phyloP scores from a whole-genome alignment of 2,797 vertebrate species.

The Onychomys leucogaster region DNA sequence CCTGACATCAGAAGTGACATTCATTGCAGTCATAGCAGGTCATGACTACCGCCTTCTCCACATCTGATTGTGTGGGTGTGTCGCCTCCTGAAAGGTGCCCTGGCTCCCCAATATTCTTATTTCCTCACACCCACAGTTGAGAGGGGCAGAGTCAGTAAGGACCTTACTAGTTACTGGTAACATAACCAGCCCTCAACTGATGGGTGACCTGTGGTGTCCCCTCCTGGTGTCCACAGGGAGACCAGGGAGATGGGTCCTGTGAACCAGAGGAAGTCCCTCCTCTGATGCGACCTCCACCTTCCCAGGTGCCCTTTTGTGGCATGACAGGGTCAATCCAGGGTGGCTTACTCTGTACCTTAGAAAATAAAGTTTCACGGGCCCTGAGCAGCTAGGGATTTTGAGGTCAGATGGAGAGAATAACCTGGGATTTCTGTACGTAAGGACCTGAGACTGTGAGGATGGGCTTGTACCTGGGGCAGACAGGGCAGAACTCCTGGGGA shows the following conservation, averaged over 20 bases:
- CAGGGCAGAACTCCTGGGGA: neutral
- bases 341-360: neutral
- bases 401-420: neutral
- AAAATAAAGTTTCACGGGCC: neutral
- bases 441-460: neutral
- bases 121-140: neutral
- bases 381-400: neutral
- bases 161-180: neutral
- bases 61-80: neutral
- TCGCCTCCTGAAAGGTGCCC: neutral
- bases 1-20: slow-evolving; percentile 69
- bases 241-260: neutral
- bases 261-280: neutral
- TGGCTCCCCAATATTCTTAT: neutral
- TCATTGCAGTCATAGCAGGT: neutral
- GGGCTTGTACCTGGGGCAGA: neutral
- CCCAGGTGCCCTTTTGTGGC: neutral
- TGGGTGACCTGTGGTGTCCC: neutral
- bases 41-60: slow-evolving; percentile 51
- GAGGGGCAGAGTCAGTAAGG: neutral
- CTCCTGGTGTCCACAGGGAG: slow-evolving; percentile 28
- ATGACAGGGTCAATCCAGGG: neutral
- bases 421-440: neutral
- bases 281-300: neutral
- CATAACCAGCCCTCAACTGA: fast-evolving